phyloP scores from a whole-genome alignment of 2,113 vertebrate species.

The Cercopithecus mona region DNA sequence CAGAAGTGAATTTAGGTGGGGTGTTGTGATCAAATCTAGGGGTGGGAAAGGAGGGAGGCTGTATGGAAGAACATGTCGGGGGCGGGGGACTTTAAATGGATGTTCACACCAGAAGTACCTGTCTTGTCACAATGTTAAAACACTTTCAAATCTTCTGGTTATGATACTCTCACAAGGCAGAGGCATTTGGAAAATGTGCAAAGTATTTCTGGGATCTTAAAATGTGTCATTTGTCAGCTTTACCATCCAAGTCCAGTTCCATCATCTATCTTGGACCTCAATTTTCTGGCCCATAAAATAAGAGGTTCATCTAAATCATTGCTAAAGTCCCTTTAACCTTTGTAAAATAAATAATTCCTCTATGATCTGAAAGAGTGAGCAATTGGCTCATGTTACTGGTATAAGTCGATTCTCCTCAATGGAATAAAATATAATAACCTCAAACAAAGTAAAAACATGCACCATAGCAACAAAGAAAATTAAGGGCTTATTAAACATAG shows the following conservation, averaged over 20 bases:
- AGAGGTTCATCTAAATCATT: neutral
- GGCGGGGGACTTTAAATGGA: neutral
- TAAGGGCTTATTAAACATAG: constrained; percentile 55
- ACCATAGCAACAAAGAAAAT: constrained; percentile 36
- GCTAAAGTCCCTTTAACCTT: neutral
- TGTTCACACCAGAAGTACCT: neutral
- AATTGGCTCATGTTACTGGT: neutral
- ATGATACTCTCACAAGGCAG: neutral
- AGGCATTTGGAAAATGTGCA: neutral
- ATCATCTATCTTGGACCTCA: neutral
- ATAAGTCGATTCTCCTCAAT: neutral
- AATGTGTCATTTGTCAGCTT: neutral
- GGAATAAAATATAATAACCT: neutral
- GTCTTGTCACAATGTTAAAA: neutral
- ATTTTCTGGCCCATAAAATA: neutral
- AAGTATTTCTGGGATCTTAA: neutral
- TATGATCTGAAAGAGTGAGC: neutral
- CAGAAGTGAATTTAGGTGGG: no score
- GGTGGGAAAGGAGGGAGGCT: neutral
- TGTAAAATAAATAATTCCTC: neutral
- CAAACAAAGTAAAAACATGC: neutral
- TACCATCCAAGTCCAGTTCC: neutral
- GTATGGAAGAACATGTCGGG: neutral
- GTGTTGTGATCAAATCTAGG: neutral
- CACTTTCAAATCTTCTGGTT: neutral